Evolutionary conservation across 1,140 invertebrate species (phyloP).

Genomic region (Dendrolimus kikuchii): DNA sequence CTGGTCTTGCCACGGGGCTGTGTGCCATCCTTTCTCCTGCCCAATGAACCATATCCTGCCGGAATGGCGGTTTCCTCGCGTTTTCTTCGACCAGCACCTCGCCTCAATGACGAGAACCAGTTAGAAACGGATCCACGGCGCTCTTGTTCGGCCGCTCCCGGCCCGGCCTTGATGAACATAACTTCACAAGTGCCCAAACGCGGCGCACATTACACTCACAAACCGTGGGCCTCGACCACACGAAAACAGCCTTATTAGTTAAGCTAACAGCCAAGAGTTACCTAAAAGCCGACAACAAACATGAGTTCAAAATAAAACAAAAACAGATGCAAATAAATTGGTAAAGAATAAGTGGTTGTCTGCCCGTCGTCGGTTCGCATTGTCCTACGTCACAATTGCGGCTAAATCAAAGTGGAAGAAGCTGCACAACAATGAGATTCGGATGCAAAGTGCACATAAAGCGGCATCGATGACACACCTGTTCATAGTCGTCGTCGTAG

Average conservation of each 20-base stretch:
- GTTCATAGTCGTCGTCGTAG: slow-evolving; percentile 64
- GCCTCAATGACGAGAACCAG: slow-evolving; percentile 84
- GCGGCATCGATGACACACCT: slow-evolving; percentile 55
- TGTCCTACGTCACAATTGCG: slow-evolving; percentile 27
- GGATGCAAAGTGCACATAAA: slow-evolving; percentile 39
- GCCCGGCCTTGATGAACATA: slow-evolving; percentile 70
- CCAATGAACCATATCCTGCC: slow-evolving; percentile 61
- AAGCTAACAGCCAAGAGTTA: slow-evolving; percentile 41
- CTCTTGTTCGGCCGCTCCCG: slow-evolving; percentile 58
- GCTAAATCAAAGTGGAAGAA: slow-evolving; percentile 45
- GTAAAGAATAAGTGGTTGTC: slow-evolving; percentile 37
- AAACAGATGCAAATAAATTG: slow-evolving; percentile 50
- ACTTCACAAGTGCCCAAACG: slow-evolving; percentile 47
- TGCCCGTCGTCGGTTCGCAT: slow-evolving; percentile 33
- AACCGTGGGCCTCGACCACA: slow-evolving; percentile 21
- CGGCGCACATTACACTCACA: slow-evolving; percentile 55
- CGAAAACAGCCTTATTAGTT: slow-evolving; percentile 30
- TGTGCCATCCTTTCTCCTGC: slow-evolving; percentile 57
- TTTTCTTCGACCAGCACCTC: slow-evolving; percentile 62
- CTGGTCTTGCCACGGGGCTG: slow-evolving; percentile 70
- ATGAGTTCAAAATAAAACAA: slow-evolving; percentile 32
- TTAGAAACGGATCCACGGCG: slow-evolving; percentile 76
- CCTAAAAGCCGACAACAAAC: slow-evolving; percentile 45
- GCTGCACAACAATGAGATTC: slow-evolving; percentile 36
- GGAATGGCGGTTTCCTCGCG: slow-evolving; percentile 54